Conservation (phyloP, 2,888 invertebrate genomes). For the Ernsta delagoae region DNA sequence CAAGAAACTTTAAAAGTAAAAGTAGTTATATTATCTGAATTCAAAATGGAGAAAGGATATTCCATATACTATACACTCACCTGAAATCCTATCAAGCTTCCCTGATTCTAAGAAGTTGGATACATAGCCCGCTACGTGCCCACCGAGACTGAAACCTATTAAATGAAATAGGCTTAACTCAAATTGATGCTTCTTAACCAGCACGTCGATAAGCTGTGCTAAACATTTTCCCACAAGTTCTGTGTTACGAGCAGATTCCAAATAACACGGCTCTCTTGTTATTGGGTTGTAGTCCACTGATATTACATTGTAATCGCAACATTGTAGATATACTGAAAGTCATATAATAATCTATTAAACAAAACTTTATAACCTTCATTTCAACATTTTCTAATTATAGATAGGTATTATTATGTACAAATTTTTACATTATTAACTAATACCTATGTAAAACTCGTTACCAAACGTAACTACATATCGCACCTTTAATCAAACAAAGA, state of each 20-base stretch:
- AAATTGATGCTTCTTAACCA: slow-evolving; percentile 72
- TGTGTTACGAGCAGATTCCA: slow-evolving; percentile 83
- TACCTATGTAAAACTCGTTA: no score
- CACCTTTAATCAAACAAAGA: no score
- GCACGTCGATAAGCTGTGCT: slow-evolving; percentile 82
- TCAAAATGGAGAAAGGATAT: no score
- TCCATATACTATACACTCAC: slow-evolving; percentile 55
- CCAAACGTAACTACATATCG: no score
- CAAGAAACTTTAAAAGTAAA: no score
- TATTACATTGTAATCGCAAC: slow-evolving; percentile 85
- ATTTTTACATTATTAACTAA: no score
- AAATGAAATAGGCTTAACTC: slow-evolving; percentile 80
- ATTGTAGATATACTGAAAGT: slow-evolving; percentile 78
- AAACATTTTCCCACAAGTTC: slow-evolving; percentile 85
- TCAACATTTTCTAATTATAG: no score
- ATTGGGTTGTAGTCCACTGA: slow-evolving; percentile 86
- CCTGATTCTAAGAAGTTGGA: slow-evolving; percentile 74
- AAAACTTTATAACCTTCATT: no score
- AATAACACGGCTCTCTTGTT: slow-evolving; percentile 85
- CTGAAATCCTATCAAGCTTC: slow-evolving; percentile 81
- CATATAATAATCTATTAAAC: background rate
- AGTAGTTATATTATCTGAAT: no score
- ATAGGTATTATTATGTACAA: no score
- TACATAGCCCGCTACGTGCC: slow-evolving; percentile 83
- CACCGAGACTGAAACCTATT: slow-evolving; percentile 88